Evolutionary conservation across 2,797 vertebrate genomes (phyloP).

Genomic region (Alauda arvensis): DNA sequence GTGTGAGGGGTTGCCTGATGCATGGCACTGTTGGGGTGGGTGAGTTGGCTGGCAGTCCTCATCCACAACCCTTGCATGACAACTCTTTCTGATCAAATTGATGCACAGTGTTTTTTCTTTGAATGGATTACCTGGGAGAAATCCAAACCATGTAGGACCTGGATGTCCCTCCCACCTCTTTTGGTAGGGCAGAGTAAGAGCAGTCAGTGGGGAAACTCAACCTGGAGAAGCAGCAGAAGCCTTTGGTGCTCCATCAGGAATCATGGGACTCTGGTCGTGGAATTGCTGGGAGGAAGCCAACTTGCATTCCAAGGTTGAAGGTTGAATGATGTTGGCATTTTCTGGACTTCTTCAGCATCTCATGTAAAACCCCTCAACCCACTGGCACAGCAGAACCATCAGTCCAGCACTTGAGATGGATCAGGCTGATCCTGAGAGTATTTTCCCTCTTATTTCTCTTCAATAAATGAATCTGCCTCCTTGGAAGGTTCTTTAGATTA

Average conservation of each 20-base stretch:
- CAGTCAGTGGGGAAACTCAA: too few relatives aligned
- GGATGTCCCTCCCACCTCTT: neutral
- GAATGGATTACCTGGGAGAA: neutral
- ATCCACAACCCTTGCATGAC: neutral
- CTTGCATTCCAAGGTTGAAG: neutral
- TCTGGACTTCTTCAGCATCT: neutral
- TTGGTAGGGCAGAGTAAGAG: too few relatives aligned
- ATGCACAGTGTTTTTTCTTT: neutral
- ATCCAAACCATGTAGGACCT: neutral
- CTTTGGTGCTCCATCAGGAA: neutral
- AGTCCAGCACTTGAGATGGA: fast-evolving
- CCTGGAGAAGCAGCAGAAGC: neutral
- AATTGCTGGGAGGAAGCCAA: neutral
- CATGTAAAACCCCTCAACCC: neutral
- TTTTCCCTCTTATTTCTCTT: neutral
- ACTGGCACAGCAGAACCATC: neutral
- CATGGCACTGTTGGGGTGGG: neutral
- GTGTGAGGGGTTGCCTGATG: neutral
- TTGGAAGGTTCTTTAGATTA: neutral
- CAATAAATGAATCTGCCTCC: neutral
- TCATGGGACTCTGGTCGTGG: neutral
- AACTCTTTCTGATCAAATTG: neutral
- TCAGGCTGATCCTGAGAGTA: neutral
- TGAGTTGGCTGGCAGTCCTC: neutral
- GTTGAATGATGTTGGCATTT: neutral